phyloP scores from a whole-genome alignment of 2,797 vertebrate genomes.

The Mus caroli region DNA sequence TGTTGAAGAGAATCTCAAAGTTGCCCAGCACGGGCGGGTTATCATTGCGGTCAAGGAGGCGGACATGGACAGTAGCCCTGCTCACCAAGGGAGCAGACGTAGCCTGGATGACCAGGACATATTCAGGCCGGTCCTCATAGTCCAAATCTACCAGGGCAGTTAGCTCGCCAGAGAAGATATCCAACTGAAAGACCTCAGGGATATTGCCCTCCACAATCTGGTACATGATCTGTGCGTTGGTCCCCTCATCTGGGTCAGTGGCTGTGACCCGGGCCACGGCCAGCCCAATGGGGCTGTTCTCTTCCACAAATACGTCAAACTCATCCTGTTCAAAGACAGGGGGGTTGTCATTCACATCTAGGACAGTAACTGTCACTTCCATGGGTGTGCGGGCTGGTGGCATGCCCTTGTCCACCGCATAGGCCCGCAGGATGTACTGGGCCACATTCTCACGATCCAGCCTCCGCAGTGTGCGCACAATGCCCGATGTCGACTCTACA shows the following conservation, averaged over 20 bases:
- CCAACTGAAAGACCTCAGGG: conserved; percentile 97
- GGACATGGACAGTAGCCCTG: conserved; percentile 95
- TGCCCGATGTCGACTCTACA: conserved; percentile 97
- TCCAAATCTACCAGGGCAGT: conserved; percentile 96
- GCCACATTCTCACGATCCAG: conserved; percentile 97
- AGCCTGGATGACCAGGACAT: conserved; percentile 97
- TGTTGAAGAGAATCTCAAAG: conserved; percentile 99
- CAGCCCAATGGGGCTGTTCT: conserved; percentile 97
- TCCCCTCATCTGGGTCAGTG: conserved; percentile 97
- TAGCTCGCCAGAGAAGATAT: conserved; percentile 98
- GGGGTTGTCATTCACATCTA: conserved; percentile 98
- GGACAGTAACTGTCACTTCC: conserved; percentile 93
- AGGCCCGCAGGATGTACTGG: conserved; percentile 92
- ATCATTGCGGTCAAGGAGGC: conserved; percentile 96
- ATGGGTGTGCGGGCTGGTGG: conserved; percentile 92
- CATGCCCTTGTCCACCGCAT: conserved; percentile 95
- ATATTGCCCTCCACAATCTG: conserved; percentile 99
- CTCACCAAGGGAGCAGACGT: conserved; percentile 98
- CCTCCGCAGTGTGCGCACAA: conserved; percentile 94
- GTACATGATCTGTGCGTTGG: conserved; percentile 99
- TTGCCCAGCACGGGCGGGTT: conserved; percentile 95
- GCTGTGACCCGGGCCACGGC: conserved; percentile 95
- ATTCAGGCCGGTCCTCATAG: conserved; percentile 95
- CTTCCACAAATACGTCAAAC: conserved; percentile 96
- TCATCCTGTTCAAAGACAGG: conserved; percentile 97